Conservation (phyloP, 2,113 vertebrate genomes). For the Siphamia tubifer region DNA sequence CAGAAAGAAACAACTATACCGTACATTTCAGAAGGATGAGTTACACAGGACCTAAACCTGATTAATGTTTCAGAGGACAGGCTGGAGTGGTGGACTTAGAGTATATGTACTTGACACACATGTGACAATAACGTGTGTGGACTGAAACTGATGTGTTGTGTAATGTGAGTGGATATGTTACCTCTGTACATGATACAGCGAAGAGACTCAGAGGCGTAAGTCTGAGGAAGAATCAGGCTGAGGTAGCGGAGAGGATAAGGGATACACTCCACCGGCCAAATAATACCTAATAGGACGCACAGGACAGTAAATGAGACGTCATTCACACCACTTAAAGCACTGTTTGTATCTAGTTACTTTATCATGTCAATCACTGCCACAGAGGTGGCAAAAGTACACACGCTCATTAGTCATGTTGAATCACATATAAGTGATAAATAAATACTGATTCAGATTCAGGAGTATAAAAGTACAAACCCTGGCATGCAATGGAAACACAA, state of each 20-base stretch:
- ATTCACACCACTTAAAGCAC: not conserved
- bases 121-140: not conserved
- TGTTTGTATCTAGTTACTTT: not conserved
- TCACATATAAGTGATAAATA: too few species aligned
- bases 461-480: too few species aligned
- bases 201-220: conserved; percentile 81
- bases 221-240: conserved; percentile 81
- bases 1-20: conserved; percentile 11
- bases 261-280: conserved; percentile 84
- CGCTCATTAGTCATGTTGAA: too few species aligned
- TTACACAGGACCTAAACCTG: conserved; percentile 22
- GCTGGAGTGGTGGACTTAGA: not conserved
- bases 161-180: conserved; percentile 38
- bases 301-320: not conserved
- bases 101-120: not conserved
- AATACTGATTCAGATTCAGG: too few species aligned
- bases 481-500: too few species aligned
- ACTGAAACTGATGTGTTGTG: conserved; percentile 9
- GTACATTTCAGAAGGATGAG: conserved; percentile 15
- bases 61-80: conserved; percentile 50
- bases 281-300: conserved; percentile 69
- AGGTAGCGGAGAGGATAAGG: conserved; percentile 80
- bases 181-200: conserved; percentile 84
- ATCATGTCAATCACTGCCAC: too few species aligned
- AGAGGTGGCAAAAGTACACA: too few species aligned